A percentile compares a stretch with the other conserved stretches of the same genome.
Evolutionary conservation across 2,113 vertebrate genomes (phyloP).

Genomic region (Notiomystis cincta): DNA sequence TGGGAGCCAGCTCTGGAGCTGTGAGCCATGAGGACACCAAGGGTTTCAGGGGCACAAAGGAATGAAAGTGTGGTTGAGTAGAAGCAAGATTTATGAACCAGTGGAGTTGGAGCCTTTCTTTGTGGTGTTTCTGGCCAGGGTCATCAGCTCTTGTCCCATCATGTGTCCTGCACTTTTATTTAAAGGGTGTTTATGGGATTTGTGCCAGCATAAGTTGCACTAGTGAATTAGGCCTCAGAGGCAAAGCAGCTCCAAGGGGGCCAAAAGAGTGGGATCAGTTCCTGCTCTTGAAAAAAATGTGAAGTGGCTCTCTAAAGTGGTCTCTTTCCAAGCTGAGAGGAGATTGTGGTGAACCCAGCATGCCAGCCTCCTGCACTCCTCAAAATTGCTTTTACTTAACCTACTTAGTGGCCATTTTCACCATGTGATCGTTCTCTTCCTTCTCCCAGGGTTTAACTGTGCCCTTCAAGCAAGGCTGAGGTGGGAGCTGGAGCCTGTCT

Average conservation of each 20-base stretch:
- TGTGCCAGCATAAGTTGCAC: not conserved
- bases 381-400: not conserved
- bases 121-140: not conserved
- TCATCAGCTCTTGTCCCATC: not conserved
- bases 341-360: not conserved
- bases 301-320: not conserved
- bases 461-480: not conserved
- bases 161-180: not conserved
- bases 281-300: not conserved
- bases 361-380: not conserved
- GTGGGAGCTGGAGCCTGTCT: not conserved
- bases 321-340: not conserved
- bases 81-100: not conserved
- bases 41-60: not conserved
- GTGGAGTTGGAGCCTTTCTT: not conserved
- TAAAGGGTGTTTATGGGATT: not conserved
- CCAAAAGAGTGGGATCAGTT: not conserved
- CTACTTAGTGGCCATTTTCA: not conserved
- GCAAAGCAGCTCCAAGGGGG: not conserved
- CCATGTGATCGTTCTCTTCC: not conserved
- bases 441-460: not conserved
- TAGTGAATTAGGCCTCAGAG: not conserved
- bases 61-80: not conserved
- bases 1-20: not conserved
- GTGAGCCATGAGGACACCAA: not conserved